A percentile compares a stretch with the other conserved stretches of the same genome.
phyloP scores from a whole-genome alignment of 2,888 invertebrate species.

The Drosophila incognita region DNA sequence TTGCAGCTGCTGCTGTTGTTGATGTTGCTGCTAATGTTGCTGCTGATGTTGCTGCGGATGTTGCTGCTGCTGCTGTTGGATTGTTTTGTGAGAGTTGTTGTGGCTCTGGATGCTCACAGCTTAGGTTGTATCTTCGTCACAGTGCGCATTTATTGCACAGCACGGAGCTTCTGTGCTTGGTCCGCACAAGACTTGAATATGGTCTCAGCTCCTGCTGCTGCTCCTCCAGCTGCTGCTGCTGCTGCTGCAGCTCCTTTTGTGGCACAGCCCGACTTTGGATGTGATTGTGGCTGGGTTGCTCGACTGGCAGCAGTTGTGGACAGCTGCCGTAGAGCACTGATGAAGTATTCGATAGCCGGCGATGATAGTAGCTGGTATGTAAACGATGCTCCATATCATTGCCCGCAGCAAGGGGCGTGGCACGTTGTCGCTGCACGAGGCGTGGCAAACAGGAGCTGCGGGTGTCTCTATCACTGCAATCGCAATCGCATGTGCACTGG shows the following conservation, averaged over 20 bases:
- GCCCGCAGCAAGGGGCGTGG: constrained; percentile 58
- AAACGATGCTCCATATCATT: constrained; percentile 81
- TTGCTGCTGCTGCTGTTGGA: not conserved
- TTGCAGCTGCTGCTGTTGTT: constrained; percentile 7
- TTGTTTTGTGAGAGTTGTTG: constrained; percentile 33
- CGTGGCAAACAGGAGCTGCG: constrained; percentile 68
- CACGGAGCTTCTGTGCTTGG: constrained; percentile 71
- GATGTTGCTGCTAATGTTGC: not conserved
- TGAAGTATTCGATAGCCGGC: constrained; percentile 81
- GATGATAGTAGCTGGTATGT: constrained; percentile 59
- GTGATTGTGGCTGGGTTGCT: constrained; percentile 18
- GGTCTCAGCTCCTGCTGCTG: constrained; percentile 51
- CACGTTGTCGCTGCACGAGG: constrained; percentile 38
- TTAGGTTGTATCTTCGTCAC: constrained; percentile 84
- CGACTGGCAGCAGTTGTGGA: constrained; percentile 75
- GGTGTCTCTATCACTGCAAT: constrained; percentile 82
- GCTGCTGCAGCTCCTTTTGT: constrained; percentile 16
- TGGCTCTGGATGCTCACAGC: constrained; percentile 78
- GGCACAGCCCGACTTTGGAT: constrained; percentile 6
- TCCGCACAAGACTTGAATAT: constrained; percentile 66
- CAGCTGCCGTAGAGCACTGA: constrained; percentile 83
- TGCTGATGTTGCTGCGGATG: constrained; percentile 8
- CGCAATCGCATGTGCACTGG: constrained; percentile 84
- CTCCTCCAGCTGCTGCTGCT: constrained; percentile 37
- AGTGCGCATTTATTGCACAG: constrained; percentile 84